Base-by-base conservation (phyloP, 2,888 invertebrate species). In the Colletes collaris region DNA sequence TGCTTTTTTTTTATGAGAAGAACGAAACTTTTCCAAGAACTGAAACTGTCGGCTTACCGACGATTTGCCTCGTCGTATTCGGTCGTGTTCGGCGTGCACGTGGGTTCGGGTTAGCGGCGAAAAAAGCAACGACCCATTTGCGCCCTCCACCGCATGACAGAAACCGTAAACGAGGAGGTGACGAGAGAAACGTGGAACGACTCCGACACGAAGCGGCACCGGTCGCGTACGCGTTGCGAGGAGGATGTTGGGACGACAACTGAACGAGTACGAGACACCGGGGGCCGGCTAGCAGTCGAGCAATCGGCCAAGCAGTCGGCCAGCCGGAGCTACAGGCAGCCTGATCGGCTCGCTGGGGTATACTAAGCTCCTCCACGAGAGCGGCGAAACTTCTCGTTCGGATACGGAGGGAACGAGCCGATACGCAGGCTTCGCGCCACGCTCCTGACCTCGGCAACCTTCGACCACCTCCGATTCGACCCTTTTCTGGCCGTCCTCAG, bases 201-300 rank as follows among this genome's bases (percentile, higher is more conserved):
- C 13, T 44, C 13, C 10, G 16, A 52, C 13, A 8, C 50, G 55
- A 16, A n/a, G 35, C 55, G 46, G 58, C 53, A 69, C 58, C 62
- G 37, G 56, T 50, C 71, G 70, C 67, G 55, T 62, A 70, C 82
- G 86, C 85, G 86, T 81, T 84, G 80, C 83, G 74, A 74, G 81
- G 81, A 79, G 84, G 85, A 86, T 86, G 88, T 83, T 86, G 76
- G 79, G 82, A 76, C 82, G 73, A 76, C 87, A 84, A 90, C 89
- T 89, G 88, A 90, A 84, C 81, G 71, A 74, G 73, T 27, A 80
- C 78, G 78, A 68, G 76, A 46, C 44, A 53, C 58, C 65, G 69
- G 64, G 69, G 64, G 71, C 62, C 66, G 71, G 72, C 69, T 70
- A 67, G 75, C 67, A 71, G 76, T 72, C 76, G 56, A 50, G 49